These are phyloP conservation scores for Drosophila carrolli DNA, from an alignment of 1,140 invertebrate species.

Conservation along the genomic window DNA sequence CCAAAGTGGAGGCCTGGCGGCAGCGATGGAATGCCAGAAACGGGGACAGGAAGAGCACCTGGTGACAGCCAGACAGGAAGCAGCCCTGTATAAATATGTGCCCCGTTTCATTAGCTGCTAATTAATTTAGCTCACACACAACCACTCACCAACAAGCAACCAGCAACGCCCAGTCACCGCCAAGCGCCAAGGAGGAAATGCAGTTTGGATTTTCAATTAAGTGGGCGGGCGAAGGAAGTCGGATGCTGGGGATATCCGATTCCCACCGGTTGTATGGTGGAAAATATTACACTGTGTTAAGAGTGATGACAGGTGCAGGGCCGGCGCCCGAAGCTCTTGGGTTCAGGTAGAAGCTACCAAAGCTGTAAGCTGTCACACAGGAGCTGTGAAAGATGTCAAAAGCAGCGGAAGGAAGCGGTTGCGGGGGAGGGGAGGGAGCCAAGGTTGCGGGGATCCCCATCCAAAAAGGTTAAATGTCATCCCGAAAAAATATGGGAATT, in stretches of 20 bases:
- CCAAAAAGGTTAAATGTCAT: conserved; percentile 25
- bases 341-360: conserved; percentile 30
- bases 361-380: conserved; percentile 56
- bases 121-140: conserved; percentile 63
- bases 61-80: conserved; percentile 35
- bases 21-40: conserved; percentile 2
- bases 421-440: no score
- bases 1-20: background rate
- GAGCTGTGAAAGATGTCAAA: conserved; percentile 69
- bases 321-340: conserved; percentile 13
- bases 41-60: background rate
- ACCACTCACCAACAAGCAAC: background rate
- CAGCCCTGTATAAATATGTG: conserved; percentile 64
- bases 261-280: background rate
- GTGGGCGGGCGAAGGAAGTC: conserved; percentile 17
- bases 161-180: background rate
- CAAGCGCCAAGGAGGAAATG: conserved; percentile 10
- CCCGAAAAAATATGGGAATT: conserved; percentile 16
- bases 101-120: conserved; percentile 73
- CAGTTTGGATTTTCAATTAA: conserved; percentile 68
- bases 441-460: no score
- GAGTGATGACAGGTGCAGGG: conserved; percentile 39
- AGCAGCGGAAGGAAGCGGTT: conserved; percentile 29
- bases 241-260: conserved; percentile 17
- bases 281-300: conserved; percentile 51